These are phyloP conservation scores for Dinocampus coccinellae DNA, from an alignment of 2,888 invertebrate genomes.

Conservation along the genomic window DNA sequence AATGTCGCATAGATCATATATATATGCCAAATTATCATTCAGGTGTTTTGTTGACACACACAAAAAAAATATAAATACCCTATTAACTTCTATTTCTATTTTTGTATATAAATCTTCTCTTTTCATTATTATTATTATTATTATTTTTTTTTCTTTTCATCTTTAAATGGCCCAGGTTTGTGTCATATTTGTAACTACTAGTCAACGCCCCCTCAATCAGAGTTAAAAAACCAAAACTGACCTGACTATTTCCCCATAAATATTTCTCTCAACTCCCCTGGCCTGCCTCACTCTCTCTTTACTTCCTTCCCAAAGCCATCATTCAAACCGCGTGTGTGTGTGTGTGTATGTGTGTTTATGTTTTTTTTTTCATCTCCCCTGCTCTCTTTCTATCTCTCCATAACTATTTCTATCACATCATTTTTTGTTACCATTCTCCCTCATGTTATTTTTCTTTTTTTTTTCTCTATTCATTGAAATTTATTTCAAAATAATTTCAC, in stretches of 20 bases:
- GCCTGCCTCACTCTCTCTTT: slow-evolving; percentile 50
- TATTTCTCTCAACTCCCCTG: slow-evolving; percentile 45
- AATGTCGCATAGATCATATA: neutral
- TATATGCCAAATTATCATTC: neutral
- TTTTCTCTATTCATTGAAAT: slow-evolving; percentile 54
- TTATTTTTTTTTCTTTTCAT: neutral
- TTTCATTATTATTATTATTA: too few species aligned
- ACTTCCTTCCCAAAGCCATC: slow-evolving; percentile 28
- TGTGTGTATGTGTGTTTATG: neutral
- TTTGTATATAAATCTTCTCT: too few species aligned
- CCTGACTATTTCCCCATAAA: slow-evolving; percentile 48
- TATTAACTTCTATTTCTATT: neutral
- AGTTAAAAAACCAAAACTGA: slow-evolving; percentile 47
- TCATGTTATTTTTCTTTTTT: neutral
- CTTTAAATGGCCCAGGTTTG: neutral
- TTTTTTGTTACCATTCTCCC: neutral
- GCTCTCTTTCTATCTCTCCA: neutral
- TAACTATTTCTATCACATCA: neutral
- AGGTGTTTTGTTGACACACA: neutral
- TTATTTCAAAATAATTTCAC: slow-evolving; percentile 52
- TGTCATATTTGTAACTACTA: neutral
- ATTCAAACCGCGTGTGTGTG: neutral
- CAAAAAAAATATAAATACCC: neutral
- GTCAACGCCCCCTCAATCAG: slow-evolving; percentile 7
- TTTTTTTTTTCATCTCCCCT: neutral